Conservation (phyloP, 2,888 invertebrate species). For the Cetonia aurata region DNA sequence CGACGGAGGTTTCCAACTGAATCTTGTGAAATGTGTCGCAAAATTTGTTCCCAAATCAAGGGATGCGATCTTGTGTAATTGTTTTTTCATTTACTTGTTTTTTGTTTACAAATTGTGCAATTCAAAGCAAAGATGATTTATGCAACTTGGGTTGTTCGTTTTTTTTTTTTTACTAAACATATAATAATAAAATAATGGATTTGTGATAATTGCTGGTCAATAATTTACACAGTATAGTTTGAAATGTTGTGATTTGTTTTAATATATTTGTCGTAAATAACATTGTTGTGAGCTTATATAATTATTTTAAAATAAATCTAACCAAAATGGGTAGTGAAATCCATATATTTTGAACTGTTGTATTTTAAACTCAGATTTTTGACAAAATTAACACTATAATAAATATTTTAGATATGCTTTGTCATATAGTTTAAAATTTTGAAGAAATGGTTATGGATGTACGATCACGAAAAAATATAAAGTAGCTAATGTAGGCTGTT, state of each 20-base stretch:
- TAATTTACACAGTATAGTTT: slow-evolving; percentile 13
- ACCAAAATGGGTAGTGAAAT: slow-evolving; percentile 6
- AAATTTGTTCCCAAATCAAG: slow-evolving; percentile 8
- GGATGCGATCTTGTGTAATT: slow-evolving; percentile 20
- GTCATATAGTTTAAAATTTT: slow-evolving; percentile 34
- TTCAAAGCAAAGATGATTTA: slow-evolving; percentile 7
- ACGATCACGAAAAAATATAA: neutral
- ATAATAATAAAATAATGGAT: neutral
- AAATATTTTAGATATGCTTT: slow-evolving; percentile 41
- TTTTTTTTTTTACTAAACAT: slow-evolving; percentile 6
- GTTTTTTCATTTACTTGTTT: slow-evolving; percentile 32
- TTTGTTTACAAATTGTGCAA: slow-evolving; percentile 22
- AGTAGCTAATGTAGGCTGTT: slow-evolving; percentile 30
- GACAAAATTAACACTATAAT: slow-evolving; percentile 31
- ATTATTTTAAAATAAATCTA: slow-evolving; percentile 1
- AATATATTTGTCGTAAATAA: slow-evolving; percentile 15
- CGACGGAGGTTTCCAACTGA: slow-evolving; percentile 23
- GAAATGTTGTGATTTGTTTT: slow-evolving; percentile 23
- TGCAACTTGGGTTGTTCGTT: slow-evolving; percentile 19
- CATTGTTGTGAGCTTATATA: slow-evolving; percentile 18
- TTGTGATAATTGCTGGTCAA: slow-evolving; percentile 17
- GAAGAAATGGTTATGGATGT: neutral
- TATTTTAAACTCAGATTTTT: slow-evolving; percentile 18
- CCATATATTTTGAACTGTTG: slow-evolving; percentile 18
- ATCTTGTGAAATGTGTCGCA: slow-evolving; percentile 33